These are phyloP conservation scores for Ptilodon capucinus DNA, from an alignment of 2,888 invertebrate species.

Conservation along the genomic window DNA sequence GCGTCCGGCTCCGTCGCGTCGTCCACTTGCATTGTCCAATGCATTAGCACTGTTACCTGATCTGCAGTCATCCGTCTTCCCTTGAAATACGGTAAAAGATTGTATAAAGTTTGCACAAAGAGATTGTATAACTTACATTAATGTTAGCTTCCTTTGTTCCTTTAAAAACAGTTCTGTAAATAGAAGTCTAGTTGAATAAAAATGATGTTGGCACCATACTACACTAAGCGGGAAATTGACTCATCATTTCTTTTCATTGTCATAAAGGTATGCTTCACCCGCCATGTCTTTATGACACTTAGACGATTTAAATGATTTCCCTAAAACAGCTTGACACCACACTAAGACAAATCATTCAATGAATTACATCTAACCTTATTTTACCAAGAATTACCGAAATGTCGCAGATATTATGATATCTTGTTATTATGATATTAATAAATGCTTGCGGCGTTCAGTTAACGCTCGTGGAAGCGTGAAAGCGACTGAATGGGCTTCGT, in stretches of 20 bases:
- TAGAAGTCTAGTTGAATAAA: too few species aligned
- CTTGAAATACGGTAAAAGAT: background rate
- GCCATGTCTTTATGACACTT: too few species aligned
- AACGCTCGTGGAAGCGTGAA: background rate
- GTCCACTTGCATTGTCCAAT: conserved; percentile 17
- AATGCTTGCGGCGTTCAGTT: background rate
- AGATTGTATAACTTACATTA: background rate
- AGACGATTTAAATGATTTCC: too few species aligned
- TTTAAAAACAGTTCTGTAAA: too few species aligned
- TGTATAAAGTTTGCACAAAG: background rate
- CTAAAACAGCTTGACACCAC: too few species aligned
- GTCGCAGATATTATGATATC: background rate
- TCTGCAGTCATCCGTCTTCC: conserved; percentile 26
- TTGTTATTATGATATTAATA: background rate
- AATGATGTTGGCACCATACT: too few species aligned
- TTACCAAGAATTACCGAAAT: background rate
- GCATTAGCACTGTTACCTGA: conserved; percentile 37
- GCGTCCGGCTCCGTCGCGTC: conserved; percentile 7
- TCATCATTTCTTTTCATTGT: too few species aligned
- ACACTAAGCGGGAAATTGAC: too few species aligned
- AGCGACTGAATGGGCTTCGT: background rate
- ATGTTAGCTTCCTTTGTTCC: background rate
- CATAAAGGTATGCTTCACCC: too few species aligned
- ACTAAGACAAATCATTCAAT: too few species aligned
- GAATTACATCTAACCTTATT: background rate